These are phyloP conservation scores for Syritta pipiens DNA, from an alignment of 2,888 invertebrate species.

Conservation along the genomic window DNA sequence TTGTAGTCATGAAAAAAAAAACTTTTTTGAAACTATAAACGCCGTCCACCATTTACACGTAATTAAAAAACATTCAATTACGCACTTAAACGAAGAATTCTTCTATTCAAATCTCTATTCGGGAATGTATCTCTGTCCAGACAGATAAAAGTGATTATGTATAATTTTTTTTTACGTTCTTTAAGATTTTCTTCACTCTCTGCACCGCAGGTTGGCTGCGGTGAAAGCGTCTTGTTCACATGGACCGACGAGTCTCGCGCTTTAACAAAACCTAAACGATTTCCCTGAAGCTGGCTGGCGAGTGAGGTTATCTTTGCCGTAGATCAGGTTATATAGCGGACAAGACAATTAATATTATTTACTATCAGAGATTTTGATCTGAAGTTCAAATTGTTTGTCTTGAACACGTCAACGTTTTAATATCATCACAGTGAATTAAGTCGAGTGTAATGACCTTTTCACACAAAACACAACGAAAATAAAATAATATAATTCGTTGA, in stretches of 20 bases:
- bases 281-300: slow-evolving; percentile 30
- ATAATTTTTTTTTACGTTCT: slow-evolving; percentile 31
- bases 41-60: slow-evolving; percentile 46
- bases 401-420: slow-evolving; percentile 43
- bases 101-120: background rate
- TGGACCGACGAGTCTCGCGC: background rate
- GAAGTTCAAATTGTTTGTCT: slow-evolving; percentile 36
- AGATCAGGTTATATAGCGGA: slow-evolving; percentile 50
- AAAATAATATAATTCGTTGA: too few species aligned
- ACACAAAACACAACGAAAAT: background rate
- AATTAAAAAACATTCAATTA: slow-evolving; percentile 64
- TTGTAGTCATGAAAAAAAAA: too few species aligned
- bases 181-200: slow-evolving; percentile 18
- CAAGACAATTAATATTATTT: slow-evolving; percentile 62
- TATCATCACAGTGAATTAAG: slow-evolving; percentile 35
- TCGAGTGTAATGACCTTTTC: slow-evolving; percentile 46
- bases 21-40: slow-evolving; percentile 32
- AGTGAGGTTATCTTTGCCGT: slow-evolving; percentile 42
- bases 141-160: slow-evolving; percentile 45
- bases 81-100: slow-evolving; percentile 34
- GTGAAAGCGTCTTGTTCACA: slow-evolving; percentile 42
- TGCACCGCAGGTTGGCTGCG: background rate
- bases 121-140: background rate
- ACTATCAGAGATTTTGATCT: slow-evolving; percentile 45
- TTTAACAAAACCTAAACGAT: slow-evolving; percentile 41